phyloP scores from a whole-genome alignment of 2,888 invertebrate species.

The Prionchulus punctatus region DNA sequence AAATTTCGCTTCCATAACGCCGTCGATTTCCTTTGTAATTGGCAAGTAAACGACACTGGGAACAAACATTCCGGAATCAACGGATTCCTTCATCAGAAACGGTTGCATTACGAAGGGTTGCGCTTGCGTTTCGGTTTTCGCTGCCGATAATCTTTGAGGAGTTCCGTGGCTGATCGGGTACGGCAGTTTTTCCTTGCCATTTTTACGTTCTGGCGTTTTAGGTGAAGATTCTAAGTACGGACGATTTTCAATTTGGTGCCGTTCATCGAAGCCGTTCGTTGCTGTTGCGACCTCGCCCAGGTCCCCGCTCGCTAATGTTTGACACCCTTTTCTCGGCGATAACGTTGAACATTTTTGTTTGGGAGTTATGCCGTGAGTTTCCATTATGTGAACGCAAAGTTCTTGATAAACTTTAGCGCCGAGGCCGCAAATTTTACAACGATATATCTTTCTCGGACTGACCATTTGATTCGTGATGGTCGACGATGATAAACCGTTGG shows the following conservation, averaged over 20 bases:
- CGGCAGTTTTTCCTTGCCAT: too few relatives aligned
- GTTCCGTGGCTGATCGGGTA: too few relatives aligned
- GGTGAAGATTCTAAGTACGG: too few relatives aligned
- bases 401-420: neutral
- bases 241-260: too few relatives aligned
- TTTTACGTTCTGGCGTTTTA: too few relatives aligned
- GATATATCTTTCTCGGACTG: neutral
- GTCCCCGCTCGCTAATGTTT: neutral
- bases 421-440: neutral
- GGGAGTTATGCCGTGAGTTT: neutral
- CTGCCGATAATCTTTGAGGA: too few relatives aligned
- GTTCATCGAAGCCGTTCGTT: too few relatives aligned
- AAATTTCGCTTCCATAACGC: constrained; percentile 3
- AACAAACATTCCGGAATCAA: constrained; percentile 47
- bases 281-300: neutral
- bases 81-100: constrained; percentile 41
- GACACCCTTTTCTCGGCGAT: neutral
- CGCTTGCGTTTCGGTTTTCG: too few relatives aligned
- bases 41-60: constrained; percentile 85
- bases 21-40: constrained; percentile 38
- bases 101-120: constrained; percentile 68
- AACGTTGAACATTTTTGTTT: neutral
- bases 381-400: neutral
- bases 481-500: too few relatives aligned
- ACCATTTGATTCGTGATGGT: too few relatives aligned